Evolutionary conservation across 92 coral and sea anemone species (phyloP), one percentile per base, ranked within the genome.

Genomic region (Porites cylindrica): DNA sequence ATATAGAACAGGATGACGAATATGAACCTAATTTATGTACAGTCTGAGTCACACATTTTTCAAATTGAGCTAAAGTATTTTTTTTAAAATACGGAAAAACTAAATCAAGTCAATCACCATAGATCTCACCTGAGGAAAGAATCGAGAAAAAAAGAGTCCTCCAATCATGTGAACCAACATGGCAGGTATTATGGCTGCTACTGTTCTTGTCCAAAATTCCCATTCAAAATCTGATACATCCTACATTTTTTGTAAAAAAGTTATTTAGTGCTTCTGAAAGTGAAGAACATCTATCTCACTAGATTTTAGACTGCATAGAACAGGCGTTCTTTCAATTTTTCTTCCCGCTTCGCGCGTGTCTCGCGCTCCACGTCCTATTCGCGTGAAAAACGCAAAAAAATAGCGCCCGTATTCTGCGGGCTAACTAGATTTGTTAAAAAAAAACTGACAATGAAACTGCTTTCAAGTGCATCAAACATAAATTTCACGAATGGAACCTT

Each of bases 161-260:
- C 94, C 93, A 50, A 92, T 10, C 17, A 78, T 65, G 77, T 97
- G 95, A 50, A 97, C 59, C 20, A 90, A 63, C 75, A 90, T 89
- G 66, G 94, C 92, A 4, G 93, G 86, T 52, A 97, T 14, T 43
- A 95, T 68, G 21, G 53, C 51, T 38, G 58, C 29, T 64, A 88
- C 72, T 43, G 90, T 81, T 51, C 86, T 90, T 8, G 79, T 54
- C 99, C 99, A 97, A 82, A 95, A 97, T 81, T 92, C 82, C 99
- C 99, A 97, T 74, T 97, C 99, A 80, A 88, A 88, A 58, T 97
- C 99, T 20, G 96, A 85, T 52, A 69, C 74, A 79, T 97, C 99
- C 99, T 97, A 80, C 66, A 85, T 62, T 29, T 29, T 29, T 29
- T 38, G 0, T 64, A 7, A 58, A 64, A 71, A 21, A 29, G 61